Conservation (phyloP, 2,888 invertebrate genomes). For the Pristionchus arcanus region DNA sequence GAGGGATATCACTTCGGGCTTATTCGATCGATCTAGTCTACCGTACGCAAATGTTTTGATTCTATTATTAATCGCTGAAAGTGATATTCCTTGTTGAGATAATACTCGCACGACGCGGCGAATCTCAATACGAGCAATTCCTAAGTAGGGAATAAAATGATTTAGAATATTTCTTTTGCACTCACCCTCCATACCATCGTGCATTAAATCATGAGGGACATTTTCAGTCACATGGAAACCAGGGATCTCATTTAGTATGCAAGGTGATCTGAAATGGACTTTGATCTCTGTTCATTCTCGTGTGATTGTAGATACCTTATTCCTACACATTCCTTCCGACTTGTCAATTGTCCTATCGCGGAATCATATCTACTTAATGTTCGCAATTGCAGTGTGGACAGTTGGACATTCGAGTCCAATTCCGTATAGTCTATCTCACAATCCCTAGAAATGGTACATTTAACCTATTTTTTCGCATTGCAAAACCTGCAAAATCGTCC, state of each 20-base stretch:
- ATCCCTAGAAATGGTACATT: background rate
- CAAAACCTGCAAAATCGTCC: background rate
- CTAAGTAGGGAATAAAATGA: background rate
- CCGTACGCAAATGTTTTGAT: background rate
- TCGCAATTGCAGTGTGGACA: background rate
- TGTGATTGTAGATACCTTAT: background rate
- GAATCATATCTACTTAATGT: background rate
- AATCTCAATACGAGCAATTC: background rate
- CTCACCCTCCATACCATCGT: background rate
- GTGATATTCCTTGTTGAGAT: background rate
- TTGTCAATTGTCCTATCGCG: background rate
- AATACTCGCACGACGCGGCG: background rate
- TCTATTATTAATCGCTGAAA: background rate
- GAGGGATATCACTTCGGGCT: background rate
- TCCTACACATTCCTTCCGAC: background rate
- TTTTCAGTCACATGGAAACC: background rate
- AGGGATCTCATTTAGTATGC: background rate
- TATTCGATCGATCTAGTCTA: background rate
- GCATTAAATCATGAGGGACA: constrained; percentile 4
- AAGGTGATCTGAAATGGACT: background rate
- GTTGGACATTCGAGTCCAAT: background rate
- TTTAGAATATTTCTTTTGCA: background rate
- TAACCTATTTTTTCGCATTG: background rate
- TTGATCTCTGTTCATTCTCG: background rate
- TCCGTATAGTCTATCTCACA: background rate